Base-by-base conservation (phyloP, 1,140 invertebrate genomes). In the Lepidotrigona ventralis region DNA sequence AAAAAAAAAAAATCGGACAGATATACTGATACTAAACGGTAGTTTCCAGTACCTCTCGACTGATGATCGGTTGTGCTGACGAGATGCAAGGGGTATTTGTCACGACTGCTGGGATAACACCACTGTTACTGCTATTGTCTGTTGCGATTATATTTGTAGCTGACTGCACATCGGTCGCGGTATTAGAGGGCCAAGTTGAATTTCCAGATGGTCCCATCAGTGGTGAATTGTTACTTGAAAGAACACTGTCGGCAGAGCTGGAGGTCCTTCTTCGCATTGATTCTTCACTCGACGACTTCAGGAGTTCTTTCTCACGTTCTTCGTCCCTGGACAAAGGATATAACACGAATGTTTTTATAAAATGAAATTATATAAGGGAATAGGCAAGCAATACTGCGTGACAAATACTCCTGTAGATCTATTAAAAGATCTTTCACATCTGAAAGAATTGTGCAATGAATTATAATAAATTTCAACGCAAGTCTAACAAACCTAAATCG, bases 21-120 rank as follows among this genome's bases (percentile, higher is more conserved):
- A 56, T 81, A 56, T 72, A 60, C 12, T 73, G 63, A 70, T 75
- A 88, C 91, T 94, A 95, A 92, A 95, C 95, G 91, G 95, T 95
- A 87, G 95, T 95, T 95, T 95, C 95, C 90, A 95, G 94, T 95
- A 95, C 95, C 95, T 95, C 95, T 93, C 95, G 95, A 91, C 94
- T 94, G 92, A 94, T 94, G 93, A 94, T 94, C 69, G 92, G 92
- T 90, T 92, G 93, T 73, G 91, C 91, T 75, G 90, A 92, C 77
- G 90, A 92, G 83, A 92, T 92, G 85, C 92, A 94, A 84, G 90
- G 90, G 33, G 85, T 89, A 73, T 92, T 93, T 53, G 91, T 88
- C 54, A 92, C 90, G 54, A 92, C 88, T 71, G 93, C 85, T 83
- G 91, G 85, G 77, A 92, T 87, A 81, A 91, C 91, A 51, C 90